phyloP scores from a whole-genome alignment of 2,113 vertebrate genomes.

The Equus przewalskii region DNA sequence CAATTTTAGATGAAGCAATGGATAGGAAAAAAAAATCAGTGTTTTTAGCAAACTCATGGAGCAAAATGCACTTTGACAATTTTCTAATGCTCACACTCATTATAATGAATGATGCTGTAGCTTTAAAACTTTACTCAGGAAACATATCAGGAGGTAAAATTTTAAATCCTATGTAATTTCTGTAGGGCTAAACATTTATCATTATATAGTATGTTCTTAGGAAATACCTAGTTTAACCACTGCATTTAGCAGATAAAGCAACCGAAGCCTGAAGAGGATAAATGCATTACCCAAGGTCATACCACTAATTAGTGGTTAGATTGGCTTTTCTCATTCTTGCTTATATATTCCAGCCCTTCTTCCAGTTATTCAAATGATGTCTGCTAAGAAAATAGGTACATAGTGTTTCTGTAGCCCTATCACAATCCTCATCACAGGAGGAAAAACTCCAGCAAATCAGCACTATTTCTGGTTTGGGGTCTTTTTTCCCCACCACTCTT shows the following conservation, averaged over 20 bases:
- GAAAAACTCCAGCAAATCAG: background rate
- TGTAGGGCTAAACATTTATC: conserved; percentile 46
- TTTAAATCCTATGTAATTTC: conserved; percentile 57
- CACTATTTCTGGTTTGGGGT: background rate
- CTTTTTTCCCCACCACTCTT: background rate
- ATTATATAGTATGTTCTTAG: background rate
- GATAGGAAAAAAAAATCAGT: conserved; percentile 66
- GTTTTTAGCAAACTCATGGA: conserved; percentile 72
- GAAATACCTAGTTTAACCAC: conserved; percentile 6
- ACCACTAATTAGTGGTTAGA: background rate
- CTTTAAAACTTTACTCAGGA: conserved; percentile 74
- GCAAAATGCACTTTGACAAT: conserved; percentile 66
- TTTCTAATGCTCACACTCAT: conserved; percentile 68
- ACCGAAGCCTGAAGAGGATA: background rate
- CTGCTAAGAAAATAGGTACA: background rate
- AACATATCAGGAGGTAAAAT: conserved; percentile 35
- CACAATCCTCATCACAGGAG: background rate
- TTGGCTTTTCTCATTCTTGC: conserved; percentile 44
- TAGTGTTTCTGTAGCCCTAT: background rate
- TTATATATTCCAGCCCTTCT: background rate
- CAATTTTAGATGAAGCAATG: conserved; percentile 75
- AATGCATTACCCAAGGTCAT: background rate
- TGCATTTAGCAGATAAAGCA: conserved; percentile 25
- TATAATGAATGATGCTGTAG: conserved; percentile 43
- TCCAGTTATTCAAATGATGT: background rate